Evolutionary conservation across 2,888 invertebrate species (phyloP), one percentile per base, ranked within the genome.

Genomic region (Pantelozetes paolii): DNA sequence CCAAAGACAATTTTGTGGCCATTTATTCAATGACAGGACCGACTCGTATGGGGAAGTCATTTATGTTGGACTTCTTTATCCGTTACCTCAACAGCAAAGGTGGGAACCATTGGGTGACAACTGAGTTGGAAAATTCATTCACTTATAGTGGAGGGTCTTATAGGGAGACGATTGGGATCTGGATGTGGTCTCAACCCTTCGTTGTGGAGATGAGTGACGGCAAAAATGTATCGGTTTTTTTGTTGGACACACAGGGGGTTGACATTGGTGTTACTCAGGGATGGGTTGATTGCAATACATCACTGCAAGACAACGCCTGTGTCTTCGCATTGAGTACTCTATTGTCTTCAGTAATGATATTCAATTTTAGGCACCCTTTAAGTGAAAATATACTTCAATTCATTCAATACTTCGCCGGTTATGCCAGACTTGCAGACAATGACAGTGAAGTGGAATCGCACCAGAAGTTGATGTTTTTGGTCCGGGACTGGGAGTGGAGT

Each of bases 291-390:
- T 94, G 93, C 82, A 91, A 94, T 84, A 94, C 94, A 73, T 99
- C 98, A 1, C 96, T 98, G 15, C 89, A 91, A 77, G 97, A 99
- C 84, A 95, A 95, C 84, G 98, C 98, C 36, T 98, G 97, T 1
- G 93, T 99, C 72, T 98, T 98, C 85, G 98, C 98, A 0, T 86
- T 99, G 23, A 96, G 95, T 83, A 97, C 98, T 64, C 96, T 98
- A 96, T 85, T 97, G 76, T 95, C 95, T 75, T 97, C 97, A 8
- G 93, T 97, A 73, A 62, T 62, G 36, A 62, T 62, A 6, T 57
- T 71, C 15, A 98, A 98, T 85, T 85, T 98, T 76, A 92, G 93
- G 73, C 92, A 94, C 83, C 96, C 96, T 82, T 94, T 98, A 75
- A 96, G 98, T 82, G 98, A 98, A 82, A 97, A 99, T 82, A 96